Evolutionary conservation across 2,888 invertebrate genomes (phyloP).

Genomic region (Atrina japonica): DNA sequence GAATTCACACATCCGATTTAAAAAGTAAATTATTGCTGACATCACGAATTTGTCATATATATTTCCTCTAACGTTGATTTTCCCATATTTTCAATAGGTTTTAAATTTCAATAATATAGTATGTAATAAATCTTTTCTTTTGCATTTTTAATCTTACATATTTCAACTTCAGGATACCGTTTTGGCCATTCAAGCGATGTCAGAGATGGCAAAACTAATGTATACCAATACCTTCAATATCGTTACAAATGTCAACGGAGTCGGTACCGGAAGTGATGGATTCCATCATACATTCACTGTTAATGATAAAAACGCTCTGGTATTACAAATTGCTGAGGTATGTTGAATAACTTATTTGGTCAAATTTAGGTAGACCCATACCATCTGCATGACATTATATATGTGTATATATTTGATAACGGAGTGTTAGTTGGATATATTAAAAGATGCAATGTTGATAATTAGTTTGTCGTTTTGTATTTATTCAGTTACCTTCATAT

Average conservation of each 20-base stretch:
- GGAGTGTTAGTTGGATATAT: too few relatives aligned
- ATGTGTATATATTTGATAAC: too few relatives aligned
- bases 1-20: too few relatives aligned
- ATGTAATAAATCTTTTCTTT: neutral
- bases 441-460: too few relatives aligned
- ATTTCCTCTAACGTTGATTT: too few relatives aligned
- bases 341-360: constrained; percentile 20
- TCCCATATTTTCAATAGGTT: neutral
- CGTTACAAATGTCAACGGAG: constrained; percentile 36
- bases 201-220: constrained; percentile 67
- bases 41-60: too few relatives aligned
- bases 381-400: too few relatives aligned
- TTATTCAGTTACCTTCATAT: too few relatives aligned
- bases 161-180: constrained; percentile 75
- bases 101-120: neutral
- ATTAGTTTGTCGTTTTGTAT: too few relatives aligned
- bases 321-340: constrained; percentile 75
- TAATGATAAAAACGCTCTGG: constrained; percentile 67
- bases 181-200: constrained; percentile 76
- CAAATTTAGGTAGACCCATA: too few relatives aligned
- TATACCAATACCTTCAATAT: constrained; percentile 43
- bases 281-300: constrained; percentile 42
- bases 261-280: constrained; percentile 5
- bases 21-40: too few relatives aligned
- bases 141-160: neutral